Evolutionary conservation across 2,113 vertebrate species (phyloP).

Genomic region (Bubo bubo): DNA sequence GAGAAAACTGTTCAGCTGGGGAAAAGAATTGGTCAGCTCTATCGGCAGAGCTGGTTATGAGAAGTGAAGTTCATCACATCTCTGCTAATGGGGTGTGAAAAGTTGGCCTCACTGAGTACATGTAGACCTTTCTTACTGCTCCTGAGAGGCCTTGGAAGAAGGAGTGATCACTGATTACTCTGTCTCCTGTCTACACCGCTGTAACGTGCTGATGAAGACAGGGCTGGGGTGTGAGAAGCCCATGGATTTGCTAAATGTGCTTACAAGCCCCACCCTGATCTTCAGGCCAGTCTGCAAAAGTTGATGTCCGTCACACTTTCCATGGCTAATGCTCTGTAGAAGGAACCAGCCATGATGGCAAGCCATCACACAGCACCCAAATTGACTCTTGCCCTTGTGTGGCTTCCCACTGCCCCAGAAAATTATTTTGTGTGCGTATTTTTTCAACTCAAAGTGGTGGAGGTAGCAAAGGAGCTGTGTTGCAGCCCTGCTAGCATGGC

Average conservation of each 20-base stretch:
- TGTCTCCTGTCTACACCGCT: neutral
- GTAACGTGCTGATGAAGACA: neutral
- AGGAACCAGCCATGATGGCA: neutral
- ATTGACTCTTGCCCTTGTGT: neutral
- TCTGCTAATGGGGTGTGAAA: constrained; percentile 55
- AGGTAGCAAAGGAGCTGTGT: neutral
- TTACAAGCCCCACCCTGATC: neutral
- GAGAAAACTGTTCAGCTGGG: constrained; percentile 41
- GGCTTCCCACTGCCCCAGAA: neutral
- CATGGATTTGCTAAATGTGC: accelerated
- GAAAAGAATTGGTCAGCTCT: neutral
- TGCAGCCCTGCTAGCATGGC: neutral
- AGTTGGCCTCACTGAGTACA: neutral
- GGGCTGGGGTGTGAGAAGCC: neutral
- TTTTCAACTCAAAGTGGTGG: neutral
- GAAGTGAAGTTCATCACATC: constrained; percentile 29
- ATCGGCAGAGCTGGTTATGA: neutral
- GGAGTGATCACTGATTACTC: neutral
- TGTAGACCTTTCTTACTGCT: neutral
- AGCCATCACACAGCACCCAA: neutral
- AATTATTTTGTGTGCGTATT: neutral
- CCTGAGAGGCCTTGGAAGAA: neutral
- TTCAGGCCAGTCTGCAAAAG: neutral
- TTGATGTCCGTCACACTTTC: neutral
- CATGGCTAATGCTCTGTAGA: neutral